Conservation (phyloP, 2,888 invertebrate species). For the Drosophila meridionalis region DNA sequence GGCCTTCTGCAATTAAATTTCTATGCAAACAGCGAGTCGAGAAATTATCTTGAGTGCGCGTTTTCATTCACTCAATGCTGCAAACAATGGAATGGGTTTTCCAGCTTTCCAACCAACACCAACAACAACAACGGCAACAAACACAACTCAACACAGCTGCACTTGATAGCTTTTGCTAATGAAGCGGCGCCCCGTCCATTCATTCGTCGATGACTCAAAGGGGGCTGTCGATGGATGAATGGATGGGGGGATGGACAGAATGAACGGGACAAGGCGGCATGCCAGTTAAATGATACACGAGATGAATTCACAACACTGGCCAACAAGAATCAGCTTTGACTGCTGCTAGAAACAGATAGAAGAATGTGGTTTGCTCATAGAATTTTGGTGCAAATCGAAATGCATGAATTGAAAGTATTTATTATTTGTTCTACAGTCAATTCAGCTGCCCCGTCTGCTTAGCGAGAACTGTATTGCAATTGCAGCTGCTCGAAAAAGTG, state of each 20-base stretch:
- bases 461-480: not conserved
- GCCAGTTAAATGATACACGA: constrained; percentile 39
- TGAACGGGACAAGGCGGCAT: constrained; percentile 8
- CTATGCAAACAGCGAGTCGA: constrained; percentile 35
- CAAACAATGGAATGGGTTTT: constrained; percentile 74
- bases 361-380: not conserved
- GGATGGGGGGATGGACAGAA: constrained; percentile 7
- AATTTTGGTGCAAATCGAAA: not conserved
- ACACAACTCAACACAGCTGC: constrained; percentile 28
- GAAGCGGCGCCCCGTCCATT: constrained; percentile 57
- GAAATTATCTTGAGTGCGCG: constrained; percentile 39
- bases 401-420: not conserved
- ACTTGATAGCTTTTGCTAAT: constrained; percentile 66
- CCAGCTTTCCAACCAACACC: constrained; percentile 45
- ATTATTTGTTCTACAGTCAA: not conserved
- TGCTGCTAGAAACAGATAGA: not conserved
- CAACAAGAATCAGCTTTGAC: constrained; percentile 8
- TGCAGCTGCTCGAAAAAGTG: constrained; percentile 38
- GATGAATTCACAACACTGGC: constrained; percentile 53
- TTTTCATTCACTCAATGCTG: constrained; percentile 76
- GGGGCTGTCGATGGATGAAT: constrained; percentile 23
- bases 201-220: constrained; percentile 61
- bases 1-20: constrained; percentile 78
- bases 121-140: constrained; percentile 25
- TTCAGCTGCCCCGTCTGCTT: not conserved